Evolutionary conservation across 2,888 invertebrate species (phyloP), one percentile per base, ranked within the genome.

Genomic region (Plebejus anna): DNA sequence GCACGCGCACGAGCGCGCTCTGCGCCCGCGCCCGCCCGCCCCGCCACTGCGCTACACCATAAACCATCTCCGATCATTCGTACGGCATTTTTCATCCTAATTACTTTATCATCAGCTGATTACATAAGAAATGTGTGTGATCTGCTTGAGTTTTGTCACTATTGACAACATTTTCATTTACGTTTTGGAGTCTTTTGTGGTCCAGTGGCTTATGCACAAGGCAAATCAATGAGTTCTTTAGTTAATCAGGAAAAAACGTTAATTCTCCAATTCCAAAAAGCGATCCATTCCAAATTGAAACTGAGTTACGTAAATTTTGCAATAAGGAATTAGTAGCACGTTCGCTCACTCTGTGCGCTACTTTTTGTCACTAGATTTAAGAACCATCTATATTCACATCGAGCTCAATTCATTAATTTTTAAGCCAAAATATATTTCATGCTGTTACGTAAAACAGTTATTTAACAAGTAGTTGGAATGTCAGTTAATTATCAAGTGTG

Each of bases 21-120:
- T 83, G 84, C 86, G 82, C 1, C 32, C 32, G 32, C 84, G 80
- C 87, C 84, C 89, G 86, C 88, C 87, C 86, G 84, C 88, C 88
- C 85, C 83, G 83, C 84, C 84, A 83, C 85, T 80, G 79, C 83
- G 79, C 79, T 84, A 83, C 85, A 85, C 86, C 87, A 88, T 87
- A 83, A 85, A 85, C 86, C 87, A 88, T 87, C 89, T 89, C 90
- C 88, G 85, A 85, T 85, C 87, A 89, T 88, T 51, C 84, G 86
- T 87, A 88, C 87, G 89, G 90, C 87, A 88, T 88, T 88, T 89
- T 86, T 90, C 89, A 89, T 90, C 89, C 84, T 83, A 87, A 90
- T 93, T 92, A 91, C 88, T 88, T 92, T 92, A 93, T 90, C 89
- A 89, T 89, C 88, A 84, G 82, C 82, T n/a, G 36, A 81, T 90